A percentile compares a stretch with the other conserved stretches of the same genome.
Evolutionary conservation across 1,140 invertebrate species (phyloP).

Genomic region (Frieseomelitta varia): DNA sequence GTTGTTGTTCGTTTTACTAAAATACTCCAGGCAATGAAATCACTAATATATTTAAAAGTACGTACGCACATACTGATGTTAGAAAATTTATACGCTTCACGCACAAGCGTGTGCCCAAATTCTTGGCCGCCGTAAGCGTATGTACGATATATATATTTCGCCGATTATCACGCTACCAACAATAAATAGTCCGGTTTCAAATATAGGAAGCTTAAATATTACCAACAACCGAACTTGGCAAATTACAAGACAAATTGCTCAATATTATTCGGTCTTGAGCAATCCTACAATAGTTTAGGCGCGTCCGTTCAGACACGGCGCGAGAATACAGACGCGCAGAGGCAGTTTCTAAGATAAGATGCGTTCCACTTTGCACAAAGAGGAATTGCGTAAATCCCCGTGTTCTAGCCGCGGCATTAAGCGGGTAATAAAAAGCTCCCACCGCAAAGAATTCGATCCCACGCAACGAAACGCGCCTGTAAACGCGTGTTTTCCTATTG

Average conservation of each 20-base stretch:
- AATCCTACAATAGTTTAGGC: too few species aligned
- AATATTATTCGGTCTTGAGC: background rate
- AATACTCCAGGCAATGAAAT: too few species aligned
- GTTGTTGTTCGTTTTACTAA: too few species aligned
- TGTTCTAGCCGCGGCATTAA: conserved; percentile 4
- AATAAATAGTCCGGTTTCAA: too few species aligned
- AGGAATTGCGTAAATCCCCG: conserved; percentile 21
- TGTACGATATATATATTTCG: too few species aligned
- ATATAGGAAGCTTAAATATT: too few species aligned
- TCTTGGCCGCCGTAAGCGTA: too few species aligned
- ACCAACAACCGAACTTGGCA: background rate
- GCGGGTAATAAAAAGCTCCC: conserved; percentile 16
- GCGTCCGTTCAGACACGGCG: background rate
- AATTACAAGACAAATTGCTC: background rate
- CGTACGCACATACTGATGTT: too few species aligned
- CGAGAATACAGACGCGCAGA: background rate
- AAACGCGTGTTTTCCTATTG: conserved; percentile 55
- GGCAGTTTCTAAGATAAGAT: conserved; percentile 16
- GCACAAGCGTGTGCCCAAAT: too few species aligned
- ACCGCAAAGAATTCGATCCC: conserved; percentile 36
- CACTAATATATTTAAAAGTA: too few species aligned
- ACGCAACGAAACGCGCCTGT: conserved; percentile 47
- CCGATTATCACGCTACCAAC: too few species aligned
- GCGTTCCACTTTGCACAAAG: conserved; percentile 21
- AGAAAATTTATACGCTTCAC: too few species aligned